Evolutionary conservation across 2,888 invertebrate species (phyloP), one percentile per base, ranked within the genome.

Genomic region (Apotomis betuletana): DNA sequence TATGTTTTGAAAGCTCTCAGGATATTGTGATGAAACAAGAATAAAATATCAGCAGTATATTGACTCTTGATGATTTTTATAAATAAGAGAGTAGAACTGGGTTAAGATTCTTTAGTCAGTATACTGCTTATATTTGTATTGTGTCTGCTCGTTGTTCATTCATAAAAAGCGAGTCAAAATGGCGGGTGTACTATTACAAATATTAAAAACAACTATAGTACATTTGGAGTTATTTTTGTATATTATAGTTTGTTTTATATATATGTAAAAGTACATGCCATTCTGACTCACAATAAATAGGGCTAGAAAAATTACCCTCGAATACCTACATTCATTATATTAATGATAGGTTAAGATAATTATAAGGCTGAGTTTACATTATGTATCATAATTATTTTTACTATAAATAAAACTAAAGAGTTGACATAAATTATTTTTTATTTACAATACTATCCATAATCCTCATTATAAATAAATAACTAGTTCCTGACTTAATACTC

Each of bases 281-380:
- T 27, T 27, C 2, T 27, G 27, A 27, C 2, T 27, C 2, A 15
- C 15, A 41, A 41, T 69, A 27, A 62, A 55, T 58, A 54, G 52
- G 41, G 15, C 55, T 55, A 65, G 55, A 51, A 64, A 51, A n/a
- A 51, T 8, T 13, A 63, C 64, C 65, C 55, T 65, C 65, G 57
- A 65, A 59, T 72, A 71, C 59, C 38, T 59, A 38, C 70, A 67
- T 81, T 83, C 82, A 84, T 83, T 87, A 83, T 80, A 84, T 83
- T 82, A 83, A 85, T 86, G 82, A 80, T 81, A 79, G 80, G 68
- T 44, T 82, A 81, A 76, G 64, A 69, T 76, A 74, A 78, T 77
- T 77, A 85, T 88, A 88, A 88, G 89, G 88, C 88, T 89, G 89
- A 88, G 81, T 84, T 81, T 77, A 78, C 65, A 75, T 76, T 75